Base-by-base conservation (phyloP, 2,797 vertebrate genomes). In the Onychomys torridus region DNA sequence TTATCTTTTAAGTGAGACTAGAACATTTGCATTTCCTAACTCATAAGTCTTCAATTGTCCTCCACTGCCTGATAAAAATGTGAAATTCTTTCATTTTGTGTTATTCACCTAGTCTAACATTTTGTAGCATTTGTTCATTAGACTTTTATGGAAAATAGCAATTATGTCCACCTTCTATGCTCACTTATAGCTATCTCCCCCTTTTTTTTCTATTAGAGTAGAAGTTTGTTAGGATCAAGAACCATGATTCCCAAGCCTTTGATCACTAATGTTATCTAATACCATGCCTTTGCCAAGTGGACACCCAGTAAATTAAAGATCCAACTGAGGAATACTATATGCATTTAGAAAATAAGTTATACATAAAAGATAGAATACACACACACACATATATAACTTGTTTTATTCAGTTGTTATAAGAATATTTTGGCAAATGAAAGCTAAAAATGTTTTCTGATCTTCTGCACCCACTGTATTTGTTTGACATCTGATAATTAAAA, bases 181-280 rank as follows among this genome's bases (percentile, higher is more conserved):
- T 94, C 17, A 40, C 37, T 52, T 52, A 46, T 32, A 34, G 77
- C 32, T 69, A 34, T n/a, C 21, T 92, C 37, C 21, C 90, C 37
- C 40, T 83, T 40, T 34, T 78, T 92, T 93, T 91, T 8, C 43
- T 87, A 27, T 75, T 71, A 87, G 43, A 88, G 37, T 78, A 90
- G 43, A 91, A 57, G 2, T 76, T 77, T 8, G 6, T 91, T 69
- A 61, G 90, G 21, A 67, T 32, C 1, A 88, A 88, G 8, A 17
- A 49, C 69, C 6, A 55, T 69, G 32, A 61, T 46, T 89, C 23
- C 52, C 52, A 82, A 75, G 16, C 5, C 55, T 87, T 75, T 78
- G 49, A 92, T 57, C 4, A 14, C 16, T 79, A 21, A 87, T 6
- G 55, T 10, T 61, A 76, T 5, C 6, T 93, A 73, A 14, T 27